Evolutionary conservation across 2,888 invertebrate species (phyloP), one percentile per base, ranked within the genome.

Genomic region (Microctonus aethiopoides): DNA sequence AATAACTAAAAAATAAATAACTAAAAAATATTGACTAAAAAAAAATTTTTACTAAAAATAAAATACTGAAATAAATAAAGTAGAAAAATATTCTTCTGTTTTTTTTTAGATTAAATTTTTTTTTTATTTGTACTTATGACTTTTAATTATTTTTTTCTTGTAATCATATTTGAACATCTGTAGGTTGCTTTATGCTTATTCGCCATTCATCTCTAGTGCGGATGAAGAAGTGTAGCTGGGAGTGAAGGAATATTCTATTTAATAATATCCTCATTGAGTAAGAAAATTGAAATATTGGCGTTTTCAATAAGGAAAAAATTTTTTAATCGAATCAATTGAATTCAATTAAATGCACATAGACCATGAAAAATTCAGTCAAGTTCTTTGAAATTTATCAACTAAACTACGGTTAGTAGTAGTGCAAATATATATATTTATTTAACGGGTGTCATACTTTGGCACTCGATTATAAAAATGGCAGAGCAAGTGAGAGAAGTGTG

Each of bases 241-340:
- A 29, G n/a, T 16, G 16, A 13, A 16, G 16, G 46, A 46, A 46
- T 46, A 46, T 46, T 46, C 6, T 7, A 46, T 46, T 46, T 5
- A 2, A 7, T 46, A 41, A 39, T 34, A n/a, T 57, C 34, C 32
- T 34, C 10, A 11, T 41, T 7, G 16, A 9, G 60, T 16, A 32
- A 36, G 60, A 22, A 13, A 32, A 34, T 32, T 32, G 71, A 73
- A 70, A 71, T 73, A 75, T 72, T 71, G 72, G 71, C 22, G 57
- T 39, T 68, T 72, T 68, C 46, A 39, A 46, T 54, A 46, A 32
- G 67, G n/a, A n/a, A 13, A 39, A 39, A 71, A 61, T n/a, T n/a
- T n/a, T 75, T 73, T 71, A 71, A 72, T 75, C 70, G 73, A 68
- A 73, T 75, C 76, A 73, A 76, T 74, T 73, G 73, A 62, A 72